These are phyloP conservation scores for Heliocidaris erythrogramma DNA, from an alignment of 35 echinoderm and acorn worm genomes.

Conservation along the genomic window DNA sequence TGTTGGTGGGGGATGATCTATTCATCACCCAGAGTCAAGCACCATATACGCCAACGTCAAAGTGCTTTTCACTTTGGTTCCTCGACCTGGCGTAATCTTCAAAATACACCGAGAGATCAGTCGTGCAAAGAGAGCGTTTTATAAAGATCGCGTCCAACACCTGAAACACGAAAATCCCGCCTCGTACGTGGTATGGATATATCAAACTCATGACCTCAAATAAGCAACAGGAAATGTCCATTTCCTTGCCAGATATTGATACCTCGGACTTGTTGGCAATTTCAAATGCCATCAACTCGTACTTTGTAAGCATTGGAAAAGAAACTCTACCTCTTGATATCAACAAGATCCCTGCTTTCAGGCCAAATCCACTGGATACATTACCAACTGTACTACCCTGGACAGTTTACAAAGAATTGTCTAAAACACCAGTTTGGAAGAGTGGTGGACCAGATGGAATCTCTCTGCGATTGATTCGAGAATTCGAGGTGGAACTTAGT, in stretches of 20 bases:
- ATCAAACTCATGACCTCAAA: conserved; percentile 39
- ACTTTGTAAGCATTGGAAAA: neutral
- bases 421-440: neutral
- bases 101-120: neutral
- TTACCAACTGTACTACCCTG: neutral
- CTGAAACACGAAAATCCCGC: neutral
- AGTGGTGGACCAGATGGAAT: neutral
- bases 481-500: neutral
- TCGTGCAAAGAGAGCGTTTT: neutral
- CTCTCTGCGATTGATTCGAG: neutral
- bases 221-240: neutral
- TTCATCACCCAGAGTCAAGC: too few relatives aligned
- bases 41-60: conserved; percentile 24
- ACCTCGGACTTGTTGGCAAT: neutral
- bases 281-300: neutral
- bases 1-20: too few relatives aligned
- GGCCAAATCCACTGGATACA: neutral
- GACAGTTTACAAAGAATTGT: neutral
- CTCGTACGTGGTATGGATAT: neutral
- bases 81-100: neutral
- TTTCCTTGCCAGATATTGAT: neutral
- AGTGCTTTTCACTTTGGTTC: neutral
- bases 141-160: neutral
- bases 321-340: neutral
- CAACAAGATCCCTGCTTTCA: neutral